These are phyloP conservation scores for Clangula hyemalis DNA, from an alignment of 2,797 vertebrate species.

Conservation along the genomic window DNA sequence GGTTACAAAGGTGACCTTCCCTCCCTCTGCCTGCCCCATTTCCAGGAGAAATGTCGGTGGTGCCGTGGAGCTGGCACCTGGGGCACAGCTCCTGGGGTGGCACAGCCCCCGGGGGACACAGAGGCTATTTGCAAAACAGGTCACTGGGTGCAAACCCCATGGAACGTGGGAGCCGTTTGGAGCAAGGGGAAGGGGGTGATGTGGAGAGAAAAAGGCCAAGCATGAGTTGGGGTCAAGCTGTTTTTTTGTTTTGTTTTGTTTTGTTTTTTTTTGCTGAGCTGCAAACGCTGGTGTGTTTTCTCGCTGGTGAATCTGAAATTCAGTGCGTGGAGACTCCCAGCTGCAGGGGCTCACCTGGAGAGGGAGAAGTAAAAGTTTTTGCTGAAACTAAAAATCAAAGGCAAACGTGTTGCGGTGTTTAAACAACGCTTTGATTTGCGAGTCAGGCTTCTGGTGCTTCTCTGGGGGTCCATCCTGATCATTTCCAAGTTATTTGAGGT, in stretches of 20 bases:
- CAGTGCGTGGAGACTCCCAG: rapidly evolving
- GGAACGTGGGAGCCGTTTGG: too few relatives aligned
- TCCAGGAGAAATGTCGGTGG: neutral
- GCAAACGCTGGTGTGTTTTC: rapidly evolving
- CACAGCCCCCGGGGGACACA: rapidly evolving
- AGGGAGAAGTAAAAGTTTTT: neutral
- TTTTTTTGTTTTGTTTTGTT: neutral
- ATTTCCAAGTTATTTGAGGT: neutral
- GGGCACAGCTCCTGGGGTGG: neutral
- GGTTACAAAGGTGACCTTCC: too few relatives aligned
- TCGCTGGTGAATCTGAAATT: neutral
- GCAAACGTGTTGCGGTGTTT: rapidly evolving
- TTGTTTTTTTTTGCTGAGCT: neutral
- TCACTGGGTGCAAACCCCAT: neutral
- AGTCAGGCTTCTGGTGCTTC: neutral
- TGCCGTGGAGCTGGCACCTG: neutral
- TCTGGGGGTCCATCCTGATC: neutral
- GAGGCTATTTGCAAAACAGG: neutral
- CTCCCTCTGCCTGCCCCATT: rapidly evolving
- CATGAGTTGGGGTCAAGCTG: rapidly evolving
- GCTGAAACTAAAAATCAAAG: neutral
- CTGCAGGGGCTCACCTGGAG: neutral
- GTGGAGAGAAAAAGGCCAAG: rapidly evolving
- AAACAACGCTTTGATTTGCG: rapidly evolving
- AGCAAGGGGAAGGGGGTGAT: rapidly evolving